These are phyloP conservation scores for Aphidoletes aphidimyza DNA, from an alignment of 2,888 invertebrate species.

Conservation along the genomic window DNA sequence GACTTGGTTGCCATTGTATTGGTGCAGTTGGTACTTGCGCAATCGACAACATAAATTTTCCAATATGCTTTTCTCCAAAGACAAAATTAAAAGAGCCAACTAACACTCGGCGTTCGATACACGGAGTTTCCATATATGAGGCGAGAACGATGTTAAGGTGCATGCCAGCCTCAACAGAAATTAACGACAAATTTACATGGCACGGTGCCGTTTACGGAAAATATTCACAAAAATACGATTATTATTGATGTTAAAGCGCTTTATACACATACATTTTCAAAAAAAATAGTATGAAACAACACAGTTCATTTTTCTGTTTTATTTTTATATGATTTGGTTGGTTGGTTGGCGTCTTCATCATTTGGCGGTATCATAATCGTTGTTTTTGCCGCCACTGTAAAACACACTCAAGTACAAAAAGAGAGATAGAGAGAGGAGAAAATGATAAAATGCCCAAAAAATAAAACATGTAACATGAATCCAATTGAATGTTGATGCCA, in stretches of 20 bases:
- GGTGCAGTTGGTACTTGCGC: background rate
- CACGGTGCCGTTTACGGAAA: background rate
- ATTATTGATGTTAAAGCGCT: background rate
- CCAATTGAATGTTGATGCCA: background rate
- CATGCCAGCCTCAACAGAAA: background rate
- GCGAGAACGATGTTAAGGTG: background rate
- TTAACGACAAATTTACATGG: slow-evolving; percentile 28
- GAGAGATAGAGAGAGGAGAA: background rate
- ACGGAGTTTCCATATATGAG: no score
- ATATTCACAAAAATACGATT: background rate
- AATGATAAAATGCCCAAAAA: no score
- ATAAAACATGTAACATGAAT: background rate
- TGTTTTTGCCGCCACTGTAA: background rate
- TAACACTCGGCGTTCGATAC: no score
- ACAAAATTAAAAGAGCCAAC: background rate
- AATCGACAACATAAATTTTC: background rate
- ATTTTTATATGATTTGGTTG: no score
- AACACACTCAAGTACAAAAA: background rate
- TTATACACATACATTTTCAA: background rate
- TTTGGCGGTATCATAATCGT: background rate
- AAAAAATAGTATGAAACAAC: background rate
- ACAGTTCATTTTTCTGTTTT: background rate
- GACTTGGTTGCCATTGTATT: background rate
- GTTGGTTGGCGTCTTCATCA: background rate
- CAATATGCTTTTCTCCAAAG: slow-evolving; percentile 8